Evolutionary conservation across 2,888 invertebrate species (phyloP).

Genomic region (Rhynchonema sp.): DNA sequence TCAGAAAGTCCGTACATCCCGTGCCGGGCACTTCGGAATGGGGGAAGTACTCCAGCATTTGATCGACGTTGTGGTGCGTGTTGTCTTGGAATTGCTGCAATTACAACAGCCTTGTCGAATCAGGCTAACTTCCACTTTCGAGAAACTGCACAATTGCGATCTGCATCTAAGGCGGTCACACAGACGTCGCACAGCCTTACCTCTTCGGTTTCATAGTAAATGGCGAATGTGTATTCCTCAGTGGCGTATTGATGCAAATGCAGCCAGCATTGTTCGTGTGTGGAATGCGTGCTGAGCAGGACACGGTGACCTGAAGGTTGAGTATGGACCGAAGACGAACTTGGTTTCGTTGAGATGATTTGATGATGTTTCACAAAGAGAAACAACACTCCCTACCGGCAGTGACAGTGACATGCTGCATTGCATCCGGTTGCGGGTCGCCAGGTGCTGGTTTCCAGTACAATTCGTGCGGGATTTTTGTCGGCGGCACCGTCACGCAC

Average conservation of each 20-base stretch:
- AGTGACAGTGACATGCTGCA: not conserved
- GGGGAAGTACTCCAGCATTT: constrained; percentile 6
- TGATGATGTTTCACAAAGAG: not conserved
- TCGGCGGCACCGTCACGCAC: constrained; percentile 8
- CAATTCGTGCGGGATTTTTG: constrained; percentile 14
- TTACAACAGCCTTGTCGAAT: too few species aligned
- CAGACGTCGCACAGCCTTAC: not conserved
- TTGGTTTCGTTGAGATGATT: too few species aligned
- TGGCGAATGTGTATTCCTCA: constrained; percentile 1
- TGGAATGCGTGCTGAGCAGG: not conserved
- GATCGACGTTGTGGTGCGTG: not conserved
- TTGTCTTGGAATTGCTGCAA: not conserved
- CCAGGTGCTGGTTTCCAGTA: constrained; percentile 14
- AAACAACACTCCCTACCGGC: not conserved
- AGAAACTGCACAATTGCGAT: too few species aligned
- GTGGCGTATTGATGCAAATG: not conserved
- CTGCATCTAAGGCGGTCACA: not conserved
- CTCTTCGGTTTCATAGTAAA: not conserved
- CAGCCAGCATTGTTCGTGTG: not conserved
- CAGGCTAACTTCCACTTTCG: too few species aligned
- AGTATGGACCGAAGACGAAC: too few species aligned
- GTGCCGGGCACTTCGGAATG: constrained; percentile 17
- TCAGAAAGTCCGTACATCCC: constrained; percentile 16
- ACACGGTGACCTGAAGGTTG: not conserved
- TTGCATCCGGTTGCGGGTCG: constrained; percentile 6